Base-by-base conservation (phyloP, 2,888 invertebrate genomes). In the Arctia plantaginis region DNA sequence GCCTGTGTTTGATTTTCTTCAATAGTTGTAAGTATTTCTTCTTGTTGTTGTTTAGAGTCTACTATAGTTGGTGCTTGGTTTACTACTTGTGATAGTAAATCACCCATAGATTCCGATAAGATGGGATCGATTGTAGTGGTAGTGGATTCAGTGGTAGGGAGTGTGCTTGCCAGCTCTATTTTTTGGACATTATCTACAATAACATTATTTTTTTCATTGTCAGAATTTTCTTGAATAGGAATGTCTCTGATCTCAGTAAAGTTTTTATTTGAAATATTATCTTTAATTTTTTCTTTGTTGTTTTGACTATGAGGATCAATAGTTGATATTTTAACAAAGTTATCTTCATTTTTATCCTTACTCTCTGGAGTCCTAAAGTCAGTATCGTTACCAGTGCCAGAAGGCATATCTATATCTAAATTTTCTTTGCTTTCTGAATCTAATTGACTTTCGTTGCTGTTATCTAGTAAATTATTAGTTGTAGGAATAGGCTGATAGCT, bases 71-170 rank as follows among this genome's bases (percentile, higher is more conserved):
- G 92, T 33, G 85, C 87, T 83, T 91, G 87, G 83, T 95, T 90
- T 10, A 93, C 94, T 73, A 96, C 91, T 89, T 96, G 96, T n/a
- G 94, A 95, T n/a, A 96, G 62, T 81, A 96, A 88, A 85, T 96
- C 95, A 73, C 89, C 94, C 93, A 96, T 95, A 4, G 96, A 96
- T 79, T 93, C 95, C 2, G 94, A 92, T 78, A 96, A 86, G 79
- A 94, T 89, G 69, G 93, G 90, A 82, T 95, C 95, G 23, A 94
- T 92, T 7, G 93, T 92, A 41, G 91, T 91, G 51, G 93, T 92
- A 41, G 91, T 91, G 51, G 79, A 84, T 71, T 87, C 86, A 62
- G 83, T 66, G 33, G 79, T 51, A 79, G 70, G 47, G 35, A 86
- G 82, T 7, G 87, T 87, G 12, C 86, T 87, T 13, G 87, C 85